phyloP scores from a whole-genome alignment of 2,797 vertebrate species.

The Morelia viridis region DNA sequence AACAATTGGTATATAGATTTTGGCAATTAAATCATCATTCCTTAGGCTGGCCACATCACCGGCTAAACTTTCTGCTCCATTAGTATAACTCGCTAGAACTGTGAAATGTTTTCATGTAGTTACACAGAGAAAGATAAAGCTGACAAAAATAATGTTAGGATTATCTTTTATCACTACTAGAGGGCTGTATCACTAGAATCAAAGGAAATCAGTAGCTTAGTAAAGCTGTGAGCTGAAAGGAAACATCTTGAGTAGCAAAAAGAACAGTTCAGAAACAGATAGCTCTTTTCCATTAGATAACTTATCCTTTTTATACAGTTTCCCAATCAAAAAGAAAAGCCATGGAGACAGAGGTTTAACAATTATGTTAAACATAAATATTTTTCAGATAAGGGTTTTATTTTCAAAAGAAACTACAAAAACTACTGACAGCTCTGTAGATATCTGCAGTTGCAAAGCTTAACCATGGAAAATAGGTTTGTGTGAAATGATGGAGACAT shows the following conservation, averaged over 20 bases:
- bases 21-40: constrained; percentile 44
- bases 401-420: background rate
- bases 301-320: background rate
- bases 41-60: constrained; percentile 22
- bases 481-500: background rate
- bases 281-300: background rate
- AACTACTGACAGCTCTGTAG: background rate
- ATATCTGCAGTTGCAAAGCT: background rate
- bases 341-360: background rate
- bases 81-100: constrained; percentile 40
- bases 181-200: constrained; percentile 13
- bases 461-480: background rate
- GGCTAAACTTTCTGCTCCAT: constrained; percentile 41
- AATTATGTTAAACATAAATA: background rate
- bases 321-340: background rate
- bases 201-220: constrained; percentile 40
- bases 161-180: constrained; percentile 50
- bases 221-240: constrained; percentile 34
- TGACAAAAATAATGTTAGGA: constrained; percentile 40
- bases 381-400: constrained; percentile 25
- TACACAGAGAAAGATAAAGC: constrained; percentile 51
- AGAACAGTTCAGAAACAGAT: background rate
- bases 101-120: constrained; percentile 46
- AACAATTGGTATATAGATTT: constrained; percentile 51
- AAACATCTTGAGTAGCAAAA: constrained; percentile 29